A percentile compares a stretch with the other conserved stretches of the same genome.
phyloP scores from a whole-genome alignment of 1,140 invertebrate genomes.

The Anadara kagoshimensis region DNA sequence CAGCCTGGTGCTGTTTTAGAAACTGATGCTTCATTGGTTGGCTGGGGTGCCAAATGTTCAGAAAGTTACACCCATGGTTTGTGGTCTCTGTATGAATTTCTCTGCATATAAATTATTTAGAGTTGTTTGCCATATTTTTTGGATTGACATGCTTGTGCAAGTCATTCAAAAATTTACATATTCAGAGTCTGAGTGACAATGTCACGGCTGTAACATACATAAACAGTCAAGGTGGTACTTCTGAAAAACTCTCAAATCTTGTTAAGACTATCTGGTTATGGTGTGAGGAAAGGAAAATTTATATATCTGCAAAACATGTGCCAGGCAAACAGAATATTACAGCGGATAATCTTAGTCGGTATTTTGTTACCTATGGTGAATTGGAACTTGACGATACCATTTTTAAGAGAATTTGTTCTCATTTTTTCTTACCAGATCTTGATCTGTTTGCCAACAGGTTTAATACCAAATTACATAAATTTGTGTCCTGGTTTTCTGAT shows the following conservation, averaged over 20 bases:
- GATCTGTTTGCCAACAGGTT: constrained; percentile 38
- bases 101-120: constrained; percentile 10
- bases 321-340: constrained; percentile 18
- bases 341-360: constrained; percentile 24
- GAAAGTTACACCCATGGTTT: neutral
- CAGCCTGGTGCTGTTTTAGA: too few species aligned
- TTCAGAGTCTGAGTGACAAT: constrained; percentile 30
- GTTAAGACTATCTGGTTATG: constrained; percentile 29
- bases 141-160: constrained; percentile 20
- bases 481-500: constrained; percentile 16
- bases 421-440: constrained; percentile 5
- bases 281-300: constrained; percentile 32
- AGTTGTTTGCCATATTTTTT: constrained; percentile 20
- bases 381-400: constrained; percentile 16
- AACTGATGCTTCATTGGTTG: neutral
- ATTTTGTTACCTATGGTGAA: constrained; percentile 23
- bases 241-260: constrained; percentile 4
- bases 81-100: neutral
- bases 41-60: neutral
- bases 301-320: constrained; percentile 14
- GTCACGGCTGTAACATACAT: constrained; percentile 26
- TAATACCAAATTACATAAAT: constrained; percentile 1
- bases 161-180: constrained; percentile 9
- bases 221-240: constrained; percentile 31
- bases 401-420: constrained; percentile 20